A percentile compares a stretch with the other conserved stretches of the same genome.
phyloP scores from a whole-genome alignment of 37 sponge, comb jelly and placozoan species.

The Beroe ovata region DNA sequence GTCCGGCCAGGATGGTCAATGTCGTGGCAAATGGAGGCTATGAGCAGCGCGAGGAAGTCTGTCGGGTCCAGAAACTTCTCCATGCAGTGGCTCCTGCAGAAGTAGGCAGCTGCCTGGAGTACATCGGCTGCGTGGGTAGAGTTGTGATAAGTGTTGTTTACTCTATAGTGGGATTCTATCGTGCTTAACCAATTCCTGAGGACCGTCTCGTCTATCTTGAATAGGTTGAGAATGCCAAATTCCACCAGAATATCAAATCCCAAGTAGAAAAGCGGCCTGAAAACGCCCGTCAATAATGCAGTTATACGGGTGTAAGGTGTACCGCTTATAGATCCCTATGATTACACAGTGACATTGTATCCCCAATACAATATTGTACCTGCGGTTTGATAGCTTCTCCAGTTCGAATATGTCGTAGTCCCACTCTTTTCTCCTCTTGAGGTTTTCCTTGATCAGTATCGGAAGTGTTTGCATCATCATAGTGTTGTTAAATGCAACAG shows the following conservation, averaged over 20 bases:
- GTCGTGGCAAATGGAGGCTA: constrained; percentile 82
- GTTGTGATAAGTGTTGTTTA: constrained; percentile 81
- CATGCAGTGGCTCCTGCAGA: constrained; percentile 68
- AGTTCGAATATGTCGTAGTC: constrained; percentile 79
- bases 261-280: constrained; percentile 79
- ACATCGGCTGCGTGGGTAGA: constrained; percentile 96
- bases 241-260: constrained; percentile 73
- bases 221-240: constrained; percentile 45
- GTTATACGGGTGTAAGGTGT: too few relatives aligned
- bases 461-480: constrained; percentile 47
- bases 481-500: constrained; percentile 20
- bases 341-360: too few relatives aligned
- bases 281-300: too few relatives aligned
- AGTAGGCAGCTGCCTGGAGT: constrained; percentile 80
- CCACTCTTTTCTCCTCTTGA: constrained; percentile 71
- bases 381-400: constrained; percentile 69
- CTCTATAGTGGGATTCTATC: constrained; percentile 78
- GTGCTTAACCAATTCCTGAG: constrained; percentile 67
- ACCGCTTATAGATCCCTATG: too few relatives aligned
- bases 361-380: constrained; percentile 72
- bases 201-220: constrained; percentile 38
- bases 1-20: constrained; percentile 86
- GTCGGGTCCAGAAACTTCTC: constrained; percentile 73
- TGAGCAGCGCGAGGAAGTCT: constrained; percentile 76
- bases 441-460: constrained; percentile 66